Base-by-base conservation (phyloP, 2,797 vertebrate species). In the Bufotes viridis region DNA sequence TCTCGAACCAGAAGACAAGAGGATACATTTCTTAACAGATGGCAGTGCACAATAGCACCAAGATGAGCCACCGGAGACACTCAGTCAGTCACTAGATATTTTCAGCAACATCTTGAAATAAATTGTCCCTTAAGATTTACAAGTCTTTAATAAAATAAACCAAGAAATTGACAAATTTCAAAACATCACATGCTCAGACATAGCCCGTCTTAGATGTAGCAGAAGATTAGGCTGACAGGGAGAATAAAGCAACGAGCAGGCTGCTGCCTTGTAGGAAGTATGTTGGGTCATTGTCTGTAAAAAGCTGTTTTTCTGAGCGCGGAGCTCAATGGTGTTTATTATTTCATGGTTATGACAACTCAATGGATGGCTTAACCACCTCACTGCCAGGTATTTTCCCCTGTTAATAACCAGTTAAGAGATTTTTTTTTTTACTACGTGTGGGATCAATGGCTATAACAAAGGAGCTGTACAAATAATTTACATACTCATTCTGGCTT, bases 51-150 rank as follows among this genome's bases (percentile, higher is more conserved):
- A 90, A 92, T 92, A 91, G 91, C 90, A 61, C 89, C 89, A 93
- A 51, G 24, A 6, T 2, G 0, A 4, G 0, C 88, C 91, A 91
- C 94, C 84, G 61, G 94, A 92, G 94, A 94, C 93, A 2, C 4
- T 24, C 74, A 93, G 82, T 92, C 92, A 93, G 93, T 93, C 93
- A 94, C 92, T 91, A 92, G 90, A 92, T 91, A 91, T 90, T 90
- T 94, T 90, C 92, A 92, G 87, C 92, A 94, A 94, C 94, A 94
- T 94, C 92, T 94, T 94, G 94, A 92, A 92, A 34, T 91, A 93
- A 94, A 92, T 90, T 93, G 93, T 94, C 94, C 93, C 93, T 58
- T 91, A 87, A 92, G 93, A 93, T 90, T 3, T 1, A 86, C 0
- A 0, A 90, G 92, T 85, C 92, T 93, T 91, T 90, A 92, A 88